These are phyloP conservation scores for Tipula unca DNA, from an alignment of 2,888 invertebrate species.

Conservation along the genomic window DNA sequence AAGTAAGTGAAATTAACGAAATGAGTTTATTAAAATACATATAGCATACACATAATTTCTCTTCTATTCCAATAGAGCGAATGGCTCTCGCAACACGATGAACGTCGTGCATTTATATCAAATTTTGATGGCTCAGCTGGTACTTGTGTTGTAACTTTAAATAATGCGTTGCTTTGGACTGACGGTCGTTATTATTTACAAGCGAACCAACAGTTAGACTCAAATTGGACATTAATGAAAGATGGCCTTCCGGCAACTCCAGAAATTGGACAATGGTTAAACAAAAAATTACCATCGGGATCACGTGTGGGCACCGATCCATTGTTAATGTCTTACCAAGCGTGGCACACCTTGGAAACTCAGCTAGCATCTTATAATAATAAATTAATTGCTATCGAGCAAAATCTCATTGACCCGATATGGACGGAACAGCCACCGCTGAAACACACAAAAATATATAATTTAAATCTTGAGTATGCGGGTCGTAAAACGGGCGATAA, in stretches of 20 bases:
- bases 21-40: background rate
- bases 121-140: slow-evolving; percentile 91
- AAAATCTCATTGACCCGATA: slow-evolving; percentile 68
- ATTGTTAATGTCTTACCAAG: slow-evolving; percentile 50
- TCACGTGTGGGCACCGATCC: slow-evolving; percentile 66
- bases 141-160: slow-evolving; percentile 72
- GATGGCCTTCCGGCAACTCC: slow-evolving; percentile 50
- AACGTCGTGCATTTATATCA: slow-evolving; percentile 72
- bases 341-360: slow-evolving; percentile 51
- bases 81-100: slow-evolving; percentile 80
- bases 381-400: slow-evolving; percentile 50
- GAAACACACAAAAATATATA: slow-evolving; percentile 45
- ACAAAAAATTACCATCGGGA: slow-evolving; percentile 50
- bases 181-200: slow-evolving; percentile 95
- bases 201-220: slow-evolving; percentile 71
- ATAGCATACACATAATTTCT: background rate
- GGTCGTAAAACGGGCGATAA: slow-evolving; percentile 60
- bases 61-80: slow-evolving; percentile 54
- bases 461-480: slow-evolving; percentile 45
- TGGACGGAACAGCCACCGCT: slow-evolving; percentile 52
- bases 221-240: slow-evolving; percentile 86
- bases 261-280: slow-evolving; percentile 54
- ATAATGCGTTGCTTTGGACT: slow-evolving; percentile 84
- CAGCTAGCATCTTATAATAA: slow-evolving; percentile 44
- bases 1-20: slow-evolving; percentile 38